A percentile compares a stretch with the other conserved stretches of the same genome.
Conservation (phyloP, 2,888 invertebrate species). For the Cheiracanthium punctorium region DNA sequence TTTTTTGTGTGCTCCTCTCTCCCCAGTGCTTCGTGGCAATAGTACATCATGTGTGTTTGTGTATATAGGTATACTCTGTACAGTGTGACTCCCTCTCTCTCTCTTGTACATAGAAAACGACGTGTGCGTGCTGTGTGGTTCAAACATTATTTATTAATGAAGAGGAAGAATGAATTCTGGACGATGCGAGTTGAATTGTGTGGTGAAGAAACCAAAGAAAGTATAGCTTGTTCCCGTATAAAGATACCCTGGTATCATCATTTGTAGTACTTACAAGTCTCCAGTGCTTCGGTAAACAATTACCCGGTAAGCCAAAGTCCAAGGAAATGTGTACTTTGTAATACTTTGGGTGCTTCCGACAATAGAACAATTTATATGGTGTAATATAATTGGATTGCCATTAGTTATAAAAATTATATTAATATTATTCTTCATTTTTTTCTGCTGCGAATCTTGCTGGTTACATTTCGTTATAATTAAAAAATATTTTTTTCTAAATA, state of each 20-base stretch:
- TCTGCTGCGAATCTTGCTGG: too few relatives aligned
- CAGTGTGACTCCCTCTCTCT: too few relatives aligned
- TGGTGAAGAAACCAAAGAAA: constrained; percentile 18
- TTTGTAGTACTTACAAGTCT: background rate
- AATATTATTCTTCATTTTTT: too few relatives aligned
- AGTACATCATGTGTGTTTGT: constrained; percentile 34
- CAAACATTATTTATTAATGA: constrained; percentile 3
- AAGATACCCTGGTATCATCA: background rate
- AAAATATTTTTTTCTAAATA: too few relatives aligned
- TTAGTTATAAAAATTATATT: too few relatives aligned
- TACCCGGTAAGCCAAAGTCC: too few relatives aligned
- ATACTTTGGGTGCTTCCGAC: too few relatives aligned
- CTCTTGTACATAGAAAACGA: constrained; percentile 8
- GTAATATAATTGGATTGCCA: too few relatives aligned
- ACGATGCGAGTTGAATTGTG: constrained; percentile 6
- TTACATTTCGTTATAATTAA: too few relatives aligned
- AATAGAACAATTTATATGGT: too few relatives aligned
- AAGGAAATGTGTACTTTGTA: too few relatives aligned
- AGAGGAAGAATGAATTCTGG: background rate
- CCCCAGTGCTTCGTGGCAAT: constrained; percentile 49
- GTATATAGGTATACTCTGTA: constrained; percentile 34
- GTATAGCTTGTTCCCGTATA: background rate
- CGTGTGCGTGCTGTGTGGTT: background rate
- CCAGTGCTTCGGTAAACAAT: too few relatives aligned
- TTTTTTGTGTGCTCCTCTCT: background rate